Evolutionary conservation across 2,888 invertebrate genomes (phyloP), one percentile per base, ranked within the genome.

Genomic region (Octonoba sinensis): DNA sequence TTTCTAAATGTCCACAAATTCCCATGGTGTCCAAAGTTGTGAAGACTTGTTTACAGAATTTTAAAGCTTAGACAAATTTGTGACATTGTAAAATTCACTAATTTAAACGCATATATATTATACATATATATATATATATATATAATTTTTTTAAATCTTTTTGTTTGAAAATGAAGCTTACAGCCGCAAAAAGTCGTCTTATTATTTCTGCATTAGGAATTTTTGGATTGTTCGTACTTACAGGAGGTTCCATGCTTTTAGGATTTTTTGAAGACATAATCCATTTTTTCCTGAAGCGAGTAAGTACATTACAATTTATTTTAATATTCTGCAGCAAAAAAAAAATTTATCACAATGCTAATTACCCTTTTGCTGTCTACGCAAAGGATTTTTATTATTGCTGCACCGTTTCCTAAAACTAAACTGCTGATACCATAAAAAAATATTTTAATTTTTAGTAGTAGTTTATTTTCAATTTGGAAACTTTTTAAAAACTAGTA

Each of bases 221-320:
- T 60, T 65, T 36, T 47, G 82, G 82, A 16, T 16, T 70, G 18
- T n/a, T 56, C 59, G 65, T 46, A 12, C 15, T 71, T 8, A 13
- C 22, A 36, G 22, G 73, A 6, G 82, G 74, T 15, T 22, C 64
- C n/a, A 15, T 75, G 24, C 18, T 75, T 44, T 18, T 75, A 15
- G 71, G 70, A 71, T 75, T 82, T 75, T 82, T 70, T n/a, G 65
- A 82, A 56, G 18, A 20, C 6, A 82, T 82, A 1, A 22, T 75
- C 20, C 64, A 65, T 46, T 75, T 65, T 20, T 82, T 82, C 49
- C 57, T 82, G 66, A 49, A 82, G 66, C 49, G 54, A 36, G 82
- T 82, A 59, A 70, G 74, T 62, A 12, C 11, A 16, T 6, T 15
- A 27, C 3, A 16, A 64, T 64, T 27, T 6, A 2, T 64, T 36